These are phyloP conservation scores for Chlorops oryzae DNA, from an alignment of 1,140 invertebrate genomes.

Conservation along the genomic window DNA sequence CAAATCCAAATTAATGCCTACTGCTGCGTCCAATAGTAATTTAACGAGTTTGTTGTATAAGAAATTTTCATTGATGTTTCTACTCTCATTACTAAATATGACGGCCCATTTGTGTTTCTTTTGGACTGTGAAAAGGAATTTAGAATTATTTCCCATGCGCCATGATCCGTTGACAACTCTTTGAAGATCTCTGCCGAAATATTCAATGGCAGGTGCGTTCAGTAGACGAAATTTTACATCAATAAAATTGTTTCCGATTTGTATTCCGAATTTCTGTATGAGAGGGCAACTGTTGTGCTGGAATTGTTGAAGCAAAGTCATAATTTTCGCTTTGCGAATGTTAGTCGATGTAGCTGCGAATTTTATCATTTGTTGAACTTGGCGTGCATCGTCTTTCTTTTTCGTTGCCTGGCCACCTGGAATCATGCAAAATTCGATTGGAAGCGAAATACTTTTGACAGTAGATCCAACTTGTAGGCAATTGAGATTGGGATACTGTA, in stretches of 20 bases:
- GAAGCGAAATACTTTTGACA: slow-evolving; percentile 53
- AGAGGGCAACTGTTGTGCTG: slow-evolving; percentile 50
- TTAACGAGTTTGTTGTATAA: neutral
- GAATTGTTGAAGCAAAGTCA: slow-evolving; percentile 50
- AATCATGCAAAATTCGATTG: slow-evolving; percentile 59
- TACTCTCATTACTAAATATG: slow-evolving; percentile 10
- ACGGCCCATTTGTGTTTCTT: slow-evolving; percentile 34
- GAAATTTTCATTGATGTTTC: too few relatives aligned
- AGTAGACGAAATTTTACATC: slow-evolving; percentile 55
- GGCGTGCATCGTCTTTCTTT: slow-evolving; percentile 50
- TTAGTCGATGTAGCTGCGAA: slow-evolving; percentile 58
- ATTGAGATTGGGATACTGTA: slow-evolving; percentile 55
- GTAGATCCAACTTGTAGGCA: slow-evolving; percentile 57
- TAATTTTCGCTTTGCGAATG: slow-evolving; percentile 58
- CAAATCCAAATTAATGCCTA: slow-evolving; percentile 5
- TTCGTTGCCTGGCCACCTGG: slow-evolving; percentile 55
- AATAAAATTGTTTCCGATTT: slow-evolving; percentile 52
- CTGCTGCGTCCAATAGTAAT: neutral
- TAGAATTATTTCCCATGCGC: slow-evolving; percentile 20
- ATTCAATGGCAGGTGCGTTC: slow-evolving; percentile 51
- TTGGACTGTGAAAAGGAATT: slow-evolving; percentile 17
- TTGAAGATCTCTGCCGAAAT: slow-evolving; percentile 29
- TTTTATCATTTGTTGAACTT: slow-evolving; percentile 61
- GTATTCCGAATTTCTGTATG: slow-evolving; percentile 57
- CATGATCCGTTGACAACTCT: slow-evolving; percentile 23